Base-by-base conservation (phyloP, 2,888 invertebrate genomes). In the Phengaris arion region DNA sequence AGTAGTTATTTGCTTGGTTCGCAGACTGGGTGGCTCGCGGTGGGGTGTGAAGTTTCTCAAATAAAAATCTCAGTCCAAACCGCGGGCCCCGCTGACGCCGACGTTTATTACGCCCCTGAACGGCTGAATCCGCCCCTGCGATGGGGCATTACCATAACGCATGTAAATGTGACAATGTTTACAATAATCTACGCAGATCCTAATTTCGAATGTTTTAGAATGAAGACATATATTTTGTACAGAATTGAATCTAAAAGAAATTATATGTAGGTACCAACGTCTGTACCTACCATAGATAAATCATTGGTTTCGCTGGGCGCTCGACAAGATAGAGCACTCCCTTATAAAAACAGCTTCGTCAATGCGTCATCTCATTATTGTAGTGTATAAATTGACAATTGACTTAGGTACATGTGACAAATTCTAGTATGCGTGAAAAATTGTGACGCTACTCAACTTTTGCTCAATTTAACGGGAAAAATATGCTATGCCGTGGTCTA, bases 1-100 rank as follows among this genome's bases (percentile, higher is more conserved):
- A 82, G 81, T 84, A 86, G 85, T 86, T 92, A 89, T 92, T 91
- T 92, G 92, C 92, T 89, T 90, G 91, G 91, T 89, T 87, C 81
- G 91, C 91, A 92, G 91, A 91, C 92, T 84, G 91, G 91, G 89
- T 88, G 89, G 88, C 81, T 82, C 54, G 69, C 46, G 72, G 54
- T 9, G 72, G 72, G 76, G 83, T 83, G 85, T 85, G 64, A 91
- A 92, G 89, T 90, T 90, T 85, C 85, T 90, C 89, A 90, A 91
- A 92, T 89, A 91, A 90, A 91, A 92, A 89, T 87, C 89, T 89
- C 84, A 83, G 84, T 83, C 83, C 83, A 82, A 83, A 82, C 85
- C 83, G 83, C 85, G 81, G 81, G 82, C 83, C 84, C 83, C 83
- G 87, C 86, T 87, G 87, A 88, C 89, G 85, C 79, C 80, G 78